Evolutionary conservation across 2,888 invertebrate species (phyloP).

Genomic region (Parascotia fuliginaria): DNA sequence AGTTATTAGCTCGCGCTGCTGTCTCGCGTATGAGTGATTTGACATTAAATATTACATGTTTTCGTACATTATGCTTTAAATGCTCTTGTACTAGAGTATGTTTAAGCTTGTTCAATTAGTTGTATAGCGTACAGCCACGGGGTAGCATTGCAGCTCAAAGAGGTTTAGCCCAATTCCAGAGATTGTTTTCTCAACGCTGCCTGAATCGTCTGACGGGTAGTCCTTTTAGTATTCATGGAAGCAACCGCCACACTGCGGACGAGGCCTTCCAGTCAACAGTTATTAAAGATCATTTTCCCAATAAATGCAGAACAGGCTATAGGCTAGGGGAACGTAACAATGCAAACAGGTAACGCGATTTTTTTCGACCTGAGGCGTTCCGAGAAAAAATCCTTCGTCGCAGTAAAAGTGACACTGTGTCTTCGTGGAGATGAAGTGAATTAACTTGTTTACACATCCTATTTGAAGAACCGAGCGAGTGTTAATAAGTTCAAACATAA

Average conservation of each 20-base stretch:
- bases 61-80: slow-evolving; percentile 56
- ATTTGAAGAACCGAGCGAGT: too few relatives aligned
- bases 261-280: slow-evolving; percentile 54
- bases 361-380: too few relatives aligned
- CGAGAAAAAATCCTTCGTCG: too few relatives aligned
- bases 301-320: slow-evolving; percentile 46
- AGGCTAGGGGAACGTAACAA: too few relatives aligned
- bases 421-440: too few relatives aligned
- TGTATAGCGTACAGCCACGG: slow-evolving; percentile 37
- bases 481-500: too few relatives aligned
- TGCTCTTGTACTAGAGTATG: slow-evolving; percentile 44
- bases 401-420: too few relatives aligned
- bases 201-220: slow-evolving; percentile 53
- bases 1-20: slow-evolving; percentile 60
- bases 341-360: too few relatives aligned
- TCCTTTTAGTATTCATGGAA: slow-evolving; percentile 58
- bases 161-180: slow-evolving; percentile 63
- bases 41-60: slow-evolving; percentile 54
- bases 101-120: slow-evolving; percentile 45
- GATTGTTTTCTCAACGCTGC: slow-evolving; percentile 50
- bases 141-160: slow-evolving; percentile 43
- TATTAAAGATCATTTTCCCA: slow-evolving; percentile 54
- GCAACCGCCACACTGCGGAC: slow-evolving; percentile 50
- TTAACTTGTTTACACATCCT: too few relatives aligned
- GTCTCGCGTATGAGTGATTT: slow-evolving; percentile 67